Conservation (phyloP, 2,113 vertebrate genomes). For the human region GRCh38 chr6:22280001-22280500, state of each 20-base stretch:
- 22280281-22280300: neutral
- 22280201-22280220: neutral
- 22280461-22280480: neutral
- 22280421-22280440: neutral
- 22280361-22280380: too few species aligned
- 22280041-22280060: neutral
- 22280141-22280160: neutral
- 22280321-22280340: neutral
- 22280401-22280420: neutral
- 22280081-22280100: too few species aligned
- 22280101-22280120: too few species aligned
- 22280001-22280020: neutral
- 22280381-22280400: neutral
- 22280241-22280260: neutral
- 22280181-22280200: neutral
- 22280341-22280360: neutral
- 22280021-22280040: neutral
- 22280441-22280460: neutral
- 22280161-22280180: neutral
- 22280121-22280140: neutral
- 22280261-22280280: fast-evolving
- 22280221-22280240: too few species aligned
- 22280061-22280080: neutral
- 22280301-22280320: neutral
- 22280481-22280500: too few species aligned